phyloP scores from a whole-genome alignment of 1,140 invertebrate species.

The Uloborus diversus region DNA sequence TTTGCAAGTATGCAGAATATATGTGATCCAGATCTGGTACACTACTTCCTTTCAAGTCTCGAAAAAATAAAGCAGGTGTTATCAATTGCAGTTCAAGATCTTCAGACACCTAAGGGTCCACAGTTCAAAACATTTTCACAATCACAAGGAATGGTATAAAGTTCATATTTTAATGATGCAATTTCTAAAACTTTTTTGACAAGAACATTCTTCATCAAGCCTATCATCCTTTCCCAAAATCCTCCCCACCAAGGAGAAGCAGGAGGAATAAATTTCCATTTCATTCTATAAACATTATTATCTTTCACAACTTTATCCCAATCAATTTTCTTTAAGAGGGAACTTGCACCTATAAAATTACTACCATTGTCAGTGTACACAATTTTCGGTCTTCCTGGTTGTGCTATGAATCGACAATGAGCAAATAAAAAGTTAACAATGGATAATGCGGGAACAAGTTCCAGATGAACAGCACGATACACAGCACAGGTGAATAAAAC shows the following conservation, averaged over 20 bases:
- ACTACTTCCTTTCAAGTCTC: too few species aligned
- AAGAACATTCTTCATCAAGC: too few species aligned
- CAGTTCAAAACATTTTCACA: not conserved
- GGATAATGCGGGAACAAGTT: constrained; percentile 60
- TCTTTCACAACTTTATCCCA: not conserved
- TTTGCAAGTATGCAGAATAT: too few species aligned
- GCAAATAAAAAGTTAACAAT: not conserved
- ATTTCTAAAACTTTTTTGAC: not conserved
- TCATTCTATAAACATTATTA: not conserved
- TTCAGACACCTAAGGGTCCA: not conserved
- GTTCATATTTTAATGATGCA: not conserved
- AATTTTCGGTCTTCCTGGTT: not conserved
- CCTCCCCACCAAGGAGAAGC: not conserved
- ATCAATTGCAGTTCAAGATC: not conserved
- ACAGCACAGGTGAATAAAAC: constrained; percentile 66
- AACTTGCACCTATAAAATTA: not conserved
- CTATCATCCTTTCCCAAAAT: not conserved
- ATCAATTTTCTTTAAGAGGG: not conserved
- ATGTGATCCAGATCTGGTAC: too few species aligned
- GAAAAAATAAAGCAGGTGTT: not conserved
- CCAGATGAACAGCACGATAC: constrained; percentile 66
- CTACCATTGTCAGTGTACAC: not conserved
- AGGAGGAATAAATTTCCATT: constrained; percentile 15
- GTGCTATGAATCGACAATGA: not conserved
- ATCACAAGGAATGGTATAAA: not conserved